Percentiles rank a stretch among this genome's conserved stretches.
Conservation (phyloP, 2,113 vertebrate species). For the Nibea albiflora region DNA sequence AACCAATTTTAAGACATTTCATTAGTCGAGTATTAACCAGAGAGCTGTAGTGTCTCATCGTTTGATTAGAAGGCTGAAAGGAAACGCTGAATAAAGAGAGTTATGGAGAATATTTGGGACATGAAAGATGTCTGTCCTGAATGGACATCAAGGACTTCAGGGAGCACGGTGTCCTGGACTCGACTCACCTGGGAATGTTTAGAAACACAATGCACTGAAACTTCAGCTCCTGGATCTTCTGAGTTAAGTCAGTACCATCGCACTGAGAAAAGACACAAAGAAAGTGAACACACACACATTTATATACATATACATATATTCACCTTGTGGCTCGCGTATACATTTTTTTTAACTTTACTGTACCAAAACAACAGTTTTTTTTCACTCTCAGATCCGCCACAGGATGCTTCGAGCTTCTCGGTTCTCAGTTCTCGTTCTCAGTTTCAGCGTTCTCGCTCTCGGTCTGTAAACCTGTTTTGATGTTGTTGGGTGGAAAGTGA, state of each 20-base stretch:
- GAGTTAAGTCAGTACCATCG: slow-evolving; percentile 93
- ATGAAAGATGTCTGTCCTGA: no score
- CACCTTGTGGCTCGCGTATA: no score
- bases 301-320: no score
- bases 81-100: neutral
- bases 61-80: neutral
- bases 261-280: slow-evolving; percentile 84
- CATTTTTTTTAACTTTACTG: neutral
- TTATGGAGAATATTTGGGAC: neutral
- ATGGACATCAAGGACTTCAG: no score
- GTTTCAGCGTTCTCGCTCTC: neutral
- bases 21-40: neutral
- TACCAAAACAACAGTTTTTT: neutral
- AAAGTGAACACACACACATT: neutral
- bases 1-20: neutral
- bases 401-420: neutral
- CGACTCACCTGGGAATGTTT: slow-evolving; percentile 96
- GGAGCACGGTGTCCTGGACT: no score
- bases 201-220: slow-evolving; percentile 99
- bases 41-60: neutral
- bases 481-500: neutral
- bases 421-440: slow-evolving; percentile 1
- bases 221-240: slow-evolving; percentile 98
- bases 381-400: neutral
- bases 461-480: neutral